These are phyloP conservation scores for Orientallactaga sibirica DNA, from an alignment of 2,797 vertebrate species.

Conservation along the genomic window DNA sequence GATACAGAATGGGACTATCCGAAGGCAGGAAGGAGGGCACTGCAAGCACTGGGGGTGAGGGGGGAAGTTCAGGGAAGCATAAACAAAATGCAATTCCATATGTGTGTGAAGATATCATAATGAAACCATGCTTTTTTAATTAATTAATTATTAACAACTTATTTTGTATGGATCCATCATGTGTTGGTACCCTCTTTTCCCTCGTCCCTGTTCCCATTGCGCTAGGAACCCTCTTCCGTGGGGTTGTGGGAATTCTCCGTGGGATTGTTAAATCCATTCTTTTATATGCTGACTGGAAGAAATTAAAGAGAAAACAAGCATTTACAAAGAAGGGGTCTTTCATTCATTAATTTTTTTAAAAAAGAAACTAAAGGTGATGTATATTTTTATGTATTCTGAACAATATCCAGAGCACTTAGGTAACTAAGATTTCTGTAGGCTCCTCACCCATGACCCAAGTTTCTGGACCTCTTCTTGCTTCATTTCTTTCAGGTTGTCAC, in stretches of 20 bases:
- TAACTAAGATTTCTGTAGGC: not conserved
- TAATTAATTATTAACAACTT: no score
- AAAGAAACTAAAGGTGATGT: not conserved
- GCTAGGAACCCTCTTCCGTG: no score
- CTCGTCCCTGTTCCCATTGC: no score
- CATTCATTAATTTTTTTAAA: not conserved
- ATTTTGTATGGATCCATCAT: no score
- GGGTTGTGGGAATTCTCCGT: no score
- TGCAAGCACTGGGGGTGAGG: no score
- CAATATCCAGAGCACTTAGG: not conserved
- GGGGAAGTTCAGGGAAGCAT: no score
- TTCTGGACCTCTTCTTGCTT: not conserved
- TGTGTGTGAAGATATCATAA: not conserved
- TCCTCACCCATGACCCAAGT: not conserved
- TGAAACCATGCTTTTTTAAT: not conserved
- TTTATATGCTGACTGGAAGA: not conserved
- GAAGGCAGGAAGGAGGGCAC: no score
- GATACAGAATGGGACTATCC: no score
- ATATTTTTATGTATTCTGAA: constrained; percentile 4
- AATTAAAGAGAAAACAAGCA: not conserved
- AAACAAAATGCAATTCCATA: no score
- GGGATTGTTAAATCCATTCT: not conserved
- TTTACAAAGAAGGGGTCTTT: not conserved
- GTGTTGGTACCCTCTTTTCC: no score
- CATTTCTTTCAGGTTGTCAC: not conserved